These are phyloP conservation scores for Malacoctenus gilli DNA, from an alignment of 2,797 vertebrate genomes.

Conservation along the genomic window DNA sequence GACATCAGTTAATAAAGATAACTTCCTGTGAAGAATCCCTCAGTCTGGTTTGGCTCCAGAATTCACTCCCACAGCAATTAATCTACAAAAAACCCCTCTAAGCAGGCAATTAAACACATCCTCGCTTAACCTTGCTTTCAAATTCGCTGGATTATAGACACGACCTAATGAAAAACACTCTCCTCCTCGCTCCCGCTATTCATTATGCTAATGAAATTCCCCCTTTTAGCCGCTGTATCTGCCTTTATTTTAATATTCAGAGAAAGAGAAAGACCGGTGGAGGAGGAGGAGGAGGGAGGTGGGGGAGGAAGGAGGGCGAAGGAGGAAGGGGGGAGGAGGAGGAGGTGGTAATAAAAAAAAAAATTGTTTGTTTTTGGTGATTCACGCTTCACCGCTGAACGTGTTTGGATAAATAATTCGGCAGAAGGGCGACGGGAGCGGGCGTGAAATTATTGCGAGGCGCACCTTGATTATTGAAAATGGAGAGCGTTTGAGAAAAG, in stretches of 20 bases:
- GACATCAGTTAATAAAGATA: slow-evolving; percentile 35
- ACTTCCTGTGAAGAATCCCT: slow-evolving; percentile 9
- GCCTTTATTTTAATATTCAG: slow-evolving; percentile 58
- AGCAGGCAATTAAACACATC: slow-evolving; percentile 64
- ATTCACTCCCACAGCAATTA: slow-evolving; percentile 42
- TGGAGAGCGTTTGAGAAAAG: slow-evolving; percentile 26
- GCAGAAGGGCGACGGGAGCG: slow-evolving; percentile 16
- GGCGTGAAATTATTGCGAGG: slow-evolving; percentile 48
- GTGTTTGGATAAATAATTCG: slow-evolving; percentile 51
- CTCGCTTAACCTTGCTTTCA: slow-evolving; percentile 57
- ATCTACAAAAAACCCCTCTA: slow-evolving; percentile 53
- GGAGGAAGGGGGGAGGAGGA: no score
- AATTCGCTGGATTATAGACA: slow-evolving; percentile 56
- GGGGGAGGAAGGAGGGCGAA: slow-evolving; percentile 1
- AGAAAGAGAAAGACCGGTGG: slow-evolving; percentile 18
- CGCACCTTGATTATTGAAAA: slow-evolving; percentile 62
- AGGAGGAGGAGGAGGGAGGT: slow-evolving; percentile 1
- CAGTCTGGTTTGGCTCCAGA: slow-evolving; percentile 7
- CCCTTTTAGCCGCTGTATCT: slow-evolving; percentile 51
- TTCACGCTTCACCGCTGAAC: slow-evolving; percentile 36
- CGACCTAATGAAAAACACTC: slow-evolving; percentile 55
- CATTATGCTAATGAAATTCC: slow-evolving; percentile 67
- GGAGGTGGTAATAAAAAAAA: no score
- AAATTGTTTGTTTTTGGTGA: slow-evolving; percentile 45
- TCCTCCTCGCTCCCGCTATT: slow-evolving; percentile 44